These are phyloP conservation scores for Myoxocephalus aenaeus DNA, from an alignment of 2,797 vertebrate species.

Conservation along the genomic window DNA sequence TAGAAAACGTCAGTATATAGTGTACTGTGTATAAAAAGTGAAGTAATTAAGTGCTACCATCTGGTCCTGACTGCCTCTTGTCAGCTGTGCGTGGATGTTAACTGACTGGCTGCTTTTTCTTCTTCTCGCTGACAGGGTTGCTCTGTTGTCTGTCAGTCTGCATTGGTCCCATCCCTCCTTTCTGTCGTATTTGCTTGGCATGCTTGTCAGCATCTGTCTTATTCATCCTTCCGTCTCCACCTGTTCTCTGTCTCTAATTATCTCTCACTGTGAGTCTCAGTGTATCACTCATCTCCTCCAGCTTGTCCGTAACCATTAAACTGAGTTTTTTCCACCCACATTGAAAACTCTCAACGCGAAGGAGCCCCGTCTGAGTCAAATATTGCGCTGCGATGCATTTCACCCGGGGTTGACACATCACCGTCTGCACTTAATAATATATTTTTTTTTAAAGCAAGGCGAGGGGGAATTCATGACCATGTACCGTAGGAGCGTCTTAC, in stretches of 20 bases:
- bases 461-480: neutral
- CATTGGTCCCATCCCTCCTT: conserved; percentile 21
- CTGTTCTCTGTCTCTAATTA: conserved; percentile 40
- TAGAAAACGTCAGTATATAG: neutral
- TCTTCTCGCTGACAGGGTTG: neutral
- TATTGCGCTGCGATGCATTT: neutral
- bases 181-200: conserved; percentile 10
- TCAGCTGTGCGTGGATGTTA: conserved; percentile 14
- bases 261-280: conserved; percentile 20
- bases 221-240: conserved; percentile 26
- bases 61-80: neutral
- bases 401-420: neutral
- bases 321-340: neutral
- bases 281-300: conserved; percentile 10
- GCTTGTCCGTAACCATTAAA: conserved; percentile 37
- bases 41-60: neutral
- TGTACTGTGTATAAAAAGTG: neutral
- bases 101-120: conserved; percentile 6
- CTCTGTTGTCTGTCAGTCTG: conserved; percentile 34
- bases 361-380: neutral
- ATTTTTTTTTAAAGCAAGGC: neutral
- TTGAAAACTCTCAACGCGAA: conserved; percentile 16
- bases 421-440: neutral
- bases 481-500: neutral
- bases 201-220: conserved; percentile 34